Conservation (phyloP, 2,113 vertebrate genomes). For the Gymnogyps californianus region DNA sequence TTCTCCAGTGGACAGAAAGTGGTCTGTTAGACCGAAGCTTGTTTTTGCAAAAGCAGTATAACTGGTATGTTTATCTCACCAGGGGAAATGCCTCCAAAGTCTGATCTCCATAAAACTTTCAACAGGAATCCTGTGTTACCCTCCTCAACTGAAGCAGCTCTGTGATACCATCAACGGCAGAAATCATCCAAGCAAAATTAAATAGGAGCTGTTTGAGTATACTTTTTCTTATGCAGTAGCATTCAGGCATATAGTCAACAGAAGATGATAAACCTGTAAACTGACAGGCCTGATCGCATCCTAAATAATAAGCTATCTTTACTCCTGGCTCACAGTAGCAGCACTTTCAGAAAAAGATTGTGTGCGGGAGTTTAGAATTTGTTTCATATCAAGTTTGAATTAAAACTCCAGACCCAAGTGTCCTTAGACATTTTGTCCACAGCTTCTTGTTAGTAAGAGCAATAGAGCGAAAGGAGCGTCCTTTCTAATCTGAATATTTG, state of each 20-base stretch:
- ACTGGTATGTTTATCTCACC: neutral
- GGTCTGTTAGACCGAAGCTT: neutral
- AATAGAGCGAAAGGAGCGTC: accelerated
- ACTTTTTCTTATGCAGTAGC: neutral
- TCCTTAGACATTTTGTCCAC: too few relatives aligned
- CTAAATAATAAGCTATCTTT: neutral
- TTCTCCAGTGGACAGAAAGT: neutral
- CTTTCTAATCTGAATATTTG: neutral
- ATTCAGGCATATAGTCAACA: neutral
- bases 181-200: neutral
- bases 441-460: neutral
- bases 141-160: neutral
- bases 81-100: neutral
- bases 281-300: neutral
- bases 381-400: neutral
- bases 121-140: neutral
- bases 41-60: neutral
- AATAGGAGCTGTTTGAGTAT: neutral
- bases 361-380: neutral
- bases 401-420: neutral
- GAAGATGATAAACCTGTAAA: neutral
- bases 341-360: neutral
- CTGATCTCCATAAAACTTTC: neutral
- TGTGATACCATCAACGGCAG: neutral
- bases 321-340: neutral